Base-by-base conservation (phyloP, 1,140 invertebrate genomes). In the Tyrophagus putrescentiae region DNA sequence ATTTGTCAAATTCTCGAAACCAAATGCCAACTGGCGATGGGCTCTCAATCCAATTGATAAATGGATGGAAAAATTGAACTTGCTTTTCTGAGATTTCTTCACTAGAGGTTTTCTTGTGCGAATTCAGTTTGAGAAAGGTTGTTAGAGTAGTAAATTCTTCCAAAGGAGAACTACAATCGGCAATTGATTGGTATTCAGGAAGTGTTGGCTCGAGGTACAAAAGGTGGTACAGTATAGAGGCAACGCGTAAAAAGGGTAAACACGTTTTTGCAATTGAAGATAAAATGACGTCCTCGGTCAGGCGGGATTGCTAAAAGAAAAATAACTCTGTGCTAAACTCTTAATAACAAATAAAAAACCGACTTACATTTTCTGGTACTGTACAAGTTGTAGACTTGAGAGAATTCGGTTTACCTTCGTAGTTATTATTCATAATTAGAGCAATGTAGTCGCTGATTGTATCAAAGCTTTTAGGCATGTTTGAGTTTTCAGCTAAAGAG, bases 201-300 rank as follows among this genome's bases (percentile, higher is more conserved):
- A 54, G 28, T 54, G 25, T 31, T 16, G 44, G 13, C 68, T 84
- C 79, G 42, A 82, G 80, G 72, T 90, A 92, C 39, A 94, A 72
- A 73, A 94, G 87, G 72, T 87, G 82, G 57, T 85, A 79, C 25
- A 95, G 72, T 3, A 94, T 72, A 2, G 87, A 79, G 0, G 87
- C 84, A 44, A 92, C 78, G 27, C 87, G 77, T 50, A 96, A 69
- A 70, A 86, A 95, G 4, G 86, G 87, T 60, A 95, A 70, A 66
- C 85, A 84, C 25, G 86, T 66, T 42, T 80, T 78, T 71, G 88
- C 82, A 44, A 93, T 74, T 13, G 13, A 11, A 7, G 23, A 13
- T 18, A 31, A 18, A 32, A 54, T 54, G 7, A 25, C n/a, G 18
- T 31, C 13, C 21, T 54, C 45, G 21, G 7, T 48, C 21, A 48